phyloP scores from a whole-genome alignment of 1,140 invertebrate species.

The Cydia splendana region DNA sequence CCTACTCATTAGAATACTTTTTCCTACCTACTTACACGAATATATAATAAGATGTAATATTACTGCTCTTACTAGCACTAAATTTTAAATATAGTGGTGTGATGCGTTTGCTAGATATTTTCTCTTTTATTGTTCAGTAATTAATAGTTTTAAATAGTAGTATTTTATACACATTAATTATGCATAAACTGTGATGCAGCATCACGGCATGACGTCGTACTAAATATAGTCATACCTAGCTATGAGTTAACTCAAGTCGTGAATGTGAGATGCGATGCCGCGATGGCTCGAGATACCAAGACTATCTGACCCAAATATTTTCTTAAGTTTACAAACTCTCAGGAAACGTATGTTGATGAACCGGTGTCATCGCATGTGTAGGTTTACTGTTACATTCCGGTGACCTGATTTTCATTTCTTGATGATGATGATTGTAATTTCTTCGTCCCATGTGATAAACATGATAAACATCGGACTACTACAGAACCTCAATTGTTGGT shows the following conservation, averaged over 20 bases:
- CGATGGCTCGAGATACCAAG: background rate
- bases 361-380: background rate
- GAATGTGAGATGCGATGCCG: background rate
- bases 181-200: too few species aligned
- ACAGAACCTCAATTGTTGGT: background rate
- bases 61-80: too few species aligned
- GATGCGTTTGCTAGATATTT: too few species aligned
- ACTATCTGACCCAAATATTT: background rate
- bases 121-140: too few species aligned
- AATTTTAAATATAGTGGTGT: too few species aligned
- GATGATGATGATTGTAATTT: background rate
- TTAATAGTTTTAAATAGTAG: too few species aligned
- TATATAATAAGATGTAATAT: too few species aligned
- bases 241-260: background rate
- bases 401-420: background rate
- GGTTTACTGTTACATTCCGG: background rate
- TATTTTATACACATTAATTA: too few species aligned
- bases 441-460: background rate
- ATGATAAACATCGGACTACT: background rate
- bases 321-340: background rate
- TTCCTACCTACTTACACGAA: too few species aligned
- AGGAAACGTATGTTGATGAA: background rate
- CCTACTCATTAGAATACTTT: too few species aligned
- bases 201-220: background rate
- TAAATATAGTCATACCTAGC: background rate